Conservation (phyloP, 2,113 vertebrate species). For the Etheostoma cragini region DNA sequence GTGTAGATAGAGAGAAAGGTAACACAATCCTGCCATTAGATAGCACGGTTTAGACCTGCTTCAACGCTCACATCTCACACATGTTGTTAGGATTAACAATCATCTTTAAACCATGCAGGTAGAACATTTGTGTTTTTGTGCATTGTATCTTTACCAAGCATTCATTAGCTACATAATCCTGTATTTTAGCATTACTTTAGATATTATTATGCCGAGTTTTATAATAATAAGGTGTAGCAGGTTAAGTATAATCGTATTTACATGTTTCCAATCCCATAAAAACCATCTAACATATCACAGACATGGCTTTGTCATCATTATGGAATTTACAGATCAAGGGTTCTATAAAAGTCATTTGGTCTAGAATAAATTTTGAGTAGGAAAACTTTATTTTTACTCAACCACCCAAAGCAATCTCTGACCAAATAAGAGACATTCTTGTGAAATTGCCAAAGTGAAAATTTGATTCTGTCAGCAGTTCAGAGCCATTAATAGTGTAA, state of each 20-base stretch:
- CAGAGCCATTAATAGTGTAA: conserved; percentile 24
- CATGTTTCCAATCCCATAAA: neutral
- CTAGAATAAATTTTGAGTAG: neutral
- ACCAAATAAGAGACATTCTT: conserved; percentile 7
- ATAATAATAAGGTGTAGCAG: neutral
- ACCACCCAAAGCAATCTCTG: neutral
- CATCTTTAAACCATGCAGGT: neutral
- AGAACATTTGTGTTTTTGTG: neutral
- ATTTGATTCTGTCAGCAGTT: conserved; percentile 41
- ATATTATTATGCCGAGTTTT: neutral
- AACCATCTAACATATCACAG: neutral
- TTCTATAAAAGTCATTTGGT: neutral
- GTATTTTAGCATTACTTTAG: neutral
- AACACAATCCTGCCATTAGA: conserved; percentile 19
- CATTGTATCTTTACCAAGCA: neutral
- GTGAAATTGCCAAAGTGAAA: conserved; percentile 16
- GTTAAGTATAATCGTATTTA: neutral
- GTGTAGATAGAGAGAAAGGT: neutral
- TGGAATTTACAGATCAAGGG: neutral
- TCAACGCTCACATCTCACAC: neutral
- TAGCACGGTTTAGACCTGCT: neutral
- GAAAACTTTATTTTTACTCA: neutral
- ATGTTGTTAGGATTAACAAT: neutral
- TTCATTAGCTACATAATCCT: neutral
- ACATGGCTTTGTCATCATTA: neutral